phyloP scores from a whole-genome alignment of 2,888 invertebrate species.

The Achlya flavicornis region DNA sequence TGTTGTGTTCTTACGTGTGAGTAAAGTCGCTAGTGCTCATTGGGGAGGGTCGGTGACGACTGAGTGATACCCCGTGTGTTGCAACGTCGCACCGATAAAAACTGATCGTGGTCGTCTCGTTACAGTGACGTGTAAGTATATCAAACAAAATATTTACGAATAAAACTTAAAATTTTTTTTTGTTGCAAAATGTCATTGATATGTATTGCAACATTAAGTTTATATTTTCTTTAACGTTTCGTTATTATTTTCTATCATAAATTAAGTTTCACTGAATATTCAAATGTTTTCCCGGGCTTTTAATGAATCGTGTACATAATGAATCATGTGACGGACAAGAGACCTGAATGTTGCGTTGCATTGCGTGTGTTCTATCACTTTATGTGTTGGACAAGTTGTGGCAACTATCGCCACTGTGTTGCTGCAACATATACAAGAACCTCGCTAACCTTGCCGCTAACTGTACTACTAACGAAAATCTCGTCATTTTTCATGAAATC shows the following conservation, averaged over 20 bases:
- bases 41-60: too few species aligned
- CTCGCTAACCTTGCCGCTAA: too few species aligned
- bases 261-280: background rate
- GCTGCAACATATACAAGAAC: too few species aligned
- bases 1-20: too few species aligned
- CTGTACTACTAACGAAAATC: too few species aligned
- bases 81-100: background rate
- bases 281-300: background rate
- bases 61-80: too few species aligned
- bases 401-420: too few species aligned
- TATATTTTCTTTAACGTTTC: background rate
- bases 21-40: too few species aligned
- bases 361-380: background rate
- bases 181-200: background rate
- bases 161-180: background rate
- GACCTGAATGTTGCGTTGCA: background rate
- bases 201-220: background rate
- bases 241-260: background rate
- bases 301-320: background rate
- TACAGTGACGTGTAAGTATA: background rate
- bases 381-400: too few species aligned
- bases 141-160: background rate
- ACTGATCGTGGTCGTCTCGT: background rate
- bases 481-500: too few species aligned
- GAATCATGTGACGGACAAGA: too few species aligned